Evolutionary conservation across 2,113 vertebrate genomes (phyloP), one percentile per base, ranked within the genome.

Genomic region (Tursiops truncatus): DNA sequence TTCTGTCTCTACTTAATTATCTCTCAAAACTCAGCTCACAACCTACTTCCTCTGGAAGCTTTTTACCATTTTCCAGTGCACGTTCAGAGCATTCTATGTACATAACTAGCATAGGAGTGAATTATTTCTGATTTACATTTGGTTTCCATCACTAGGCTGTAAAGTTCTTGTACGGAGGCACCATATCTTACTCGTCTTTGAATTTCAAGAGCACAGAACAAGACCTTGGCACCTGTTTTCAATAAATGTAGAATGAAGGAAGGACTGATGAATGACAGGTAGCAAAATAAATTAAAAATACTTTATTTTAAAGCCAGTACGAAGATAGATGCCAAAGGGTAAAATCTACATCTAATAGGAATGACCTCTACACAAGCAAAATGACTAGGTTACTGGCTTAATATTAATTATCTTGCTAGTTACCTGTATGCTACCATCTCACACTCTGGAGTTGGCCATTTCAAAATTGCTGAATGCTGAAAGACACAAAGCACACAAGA

Each of bases 361-460:
- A 81, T 89, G 28, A 97, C 18, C 28, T 85, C 28, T 53, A 94
- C 4, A 9, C 60, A 95, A 87, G 15, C 38, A 87, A 91, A 86
- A 71, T 83, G 44, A 65, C 6, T 73, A 92, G 6, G 11, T 90
- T 96, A 89, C 26, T 85, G 53, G 25, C 25, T 76, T 96, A 90
- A 95, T 89, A 47, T 58, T 71, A 70, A 83, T 62, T 82, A 79
- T 71, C 21, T 68, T 84, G 79, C 2, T 28, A 97, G 17, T 98
- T 99, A 99, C 99, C 99, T 99, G 99, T 99, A 99, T 58, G 99
- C 99, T 97, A 99, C 99, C 99, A 99, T 99, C 98, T 99, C 99
- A 98, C 99, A 99, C 58, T 99, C 99, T 8, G 99, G 99, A 3
- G 99, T 99, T 14, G 99, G 99, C 99, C 99, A 99, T 97, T 99